Evolutionary conservation across 37 sponge, comb jelly and placozoan species (phyloP).

Genomic region (Mnemiopsis leidyi): DNA sequence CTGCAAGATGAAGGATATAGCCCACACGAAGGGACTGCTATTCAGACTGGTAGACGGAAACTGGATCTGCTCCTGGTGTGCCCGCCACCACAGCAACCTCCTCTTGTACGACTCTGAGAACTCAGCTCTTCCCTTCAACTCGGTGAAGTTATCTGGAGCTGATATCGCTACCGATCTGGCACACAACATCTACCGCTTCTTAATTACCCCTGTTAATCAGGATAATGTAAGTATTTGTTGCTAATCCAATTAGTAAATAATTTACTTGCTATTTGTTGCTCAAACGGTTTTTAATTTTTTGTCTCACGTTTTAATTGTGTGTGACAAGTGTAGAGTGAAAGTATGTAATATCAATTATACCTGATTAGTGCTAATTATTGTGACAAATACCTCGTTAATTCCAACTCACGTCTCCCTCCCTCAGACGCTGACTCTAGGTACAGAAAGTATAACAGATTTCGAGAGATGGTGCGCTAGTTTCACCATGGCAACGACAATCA

Average conservation of each 20-base stretch:
- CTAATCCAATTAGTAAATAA: not conserved
- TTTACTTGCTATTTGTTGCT: not conserved
- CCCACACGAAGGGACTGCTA: constrained; percentile 54
- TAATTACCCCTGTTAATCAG: constrained; percentile 17
- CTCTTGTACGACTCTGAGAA: constrained; percentile 56
- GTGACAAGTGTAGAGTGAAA: not conserved
- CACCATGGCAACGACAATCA: constrained; percentile 42
- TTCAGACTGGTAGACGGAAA: constrained; percentile 33
- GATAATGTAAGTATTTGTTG: not conserved
- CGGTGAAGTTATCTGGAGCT: constrained; percentile 47
- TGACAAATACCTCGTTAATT: not conserved
- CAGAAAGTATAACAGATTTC: constrained; percentile 30
- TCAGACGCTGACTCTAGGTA: constrained; percentile 59
- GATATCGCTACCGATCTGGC: not conserved
- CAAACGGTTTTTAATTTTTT: not conserved
- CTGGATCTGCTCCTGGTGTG: constrained; percentile 57
- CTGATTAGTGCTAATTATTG: not conserved
- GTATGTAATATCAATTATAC: not conserved
- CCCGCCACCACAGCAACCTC: constrained; percentile 62
- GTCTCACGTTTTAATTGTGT: not conserved
- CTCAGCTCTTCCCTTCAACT: constrained; percentile 42
- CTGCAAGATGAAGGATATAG: constrained; percentile 35
- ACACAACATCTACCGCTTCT: constrained; percentile 14
- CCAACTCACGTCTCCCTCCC: not conserved
- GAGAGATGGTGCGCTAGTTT: constrained; percentile 28